Base-by-base conservation (phyloP, 2,888 invertebrate species). In the Agrotis clavis region DNA sequence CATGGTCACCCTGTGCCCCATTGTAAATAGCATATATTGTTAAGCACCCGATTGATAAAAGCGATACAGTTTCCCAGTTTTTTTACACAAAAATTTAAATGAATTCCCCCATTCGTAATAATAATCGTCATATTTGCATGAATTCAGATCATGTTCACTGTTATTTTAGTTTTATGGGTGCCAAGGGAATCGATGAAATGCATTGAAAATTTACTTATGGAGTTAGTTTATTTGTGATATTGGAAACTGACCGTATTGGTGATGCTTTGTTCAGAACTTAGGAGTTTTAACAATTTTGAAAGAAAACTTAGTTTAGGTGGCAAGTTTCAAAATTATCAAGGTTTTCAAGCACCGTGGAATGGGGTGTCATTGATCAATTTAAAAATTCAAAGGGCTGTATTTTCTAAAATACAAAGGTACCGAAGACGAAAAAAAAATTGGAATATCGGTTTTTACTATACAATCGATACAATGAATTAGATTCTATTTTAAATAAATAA, bases 31-130 rank as follows among this genome's bases (percentile, higher is more conserved):
- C 87, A 77, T 87, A 90, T 92, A 94, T 94, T 94, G 94, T 94
- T 89, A n/a, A n/a, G 83, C 88, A 83, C 61, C 59, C 87, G 89
- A 92, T 92, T 91, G 92, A 94, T 95, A 94, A 94, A 94, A 93
- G 92, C 96, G 96, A 94, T 95, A 95, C 94, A 94, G 92, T 95
- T 95, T 95, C 92, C 89, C 83, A 86, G 85, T 79, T 83, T 92
- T 95, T 94, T 94, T 95, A 92, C 90, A 85, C 89, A 92, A 90
- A 94, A 96, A 94, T 96, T 96, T 96, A 93, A 96, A 96, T 95
- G 94, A 93, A 90, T 92, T 93, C 94, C 95, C 93, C 86, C 82
- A 85, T 74, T 78, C 41, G 77, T 87, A 90, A 90, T 88, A 93
- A 92, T 91, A 92, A 89, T 88, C 83, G 35, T 64, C 77, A 83